Percentiles rank a stretch among this genome's conserved stretches.
These are phyloP conservation scores for Baccha elongata DNA, from an alignment of 2,888 invertebrate genomes.

Conservation along the genomic window DNA sequence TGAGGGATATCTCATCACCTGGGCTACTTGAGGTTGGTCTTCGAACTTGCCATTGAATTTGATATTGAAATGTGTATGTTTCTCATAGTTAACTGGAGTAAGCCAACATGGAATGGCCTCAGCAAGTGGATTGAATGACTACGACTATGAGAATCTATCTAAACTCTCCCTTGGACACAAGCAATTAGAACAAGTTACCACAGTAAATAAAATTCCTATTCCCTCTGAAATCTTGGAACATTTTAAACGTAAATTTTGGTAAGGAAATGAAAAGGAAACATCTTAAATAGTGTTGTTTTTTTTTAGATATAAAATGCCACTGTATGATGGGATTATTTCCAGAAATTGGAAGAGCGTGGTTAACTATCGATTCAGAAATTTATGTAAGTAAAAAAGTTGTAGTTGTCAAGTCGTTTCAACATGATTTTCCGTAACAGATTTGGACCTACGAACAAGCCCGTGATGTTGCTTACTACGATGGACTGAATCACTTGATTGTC, in stretches of 20 bases:
- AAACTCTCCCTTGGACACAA: constrained; percentile 87
- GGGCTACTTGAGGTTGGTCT: constrained; percentile 80
- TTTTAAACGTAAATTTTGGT: constrained; percentile 89
- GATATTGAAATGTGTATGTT: neutral
- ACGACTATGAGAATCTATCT: constrained; percentile 93
- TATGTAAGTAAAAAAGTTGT: constrained; percentile 85
- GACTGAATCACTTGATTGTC: constrained; percentile 95
- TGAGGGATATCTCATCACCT: constrained; percentile 78
- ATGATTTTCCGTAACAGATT: constrained; percentile 76
- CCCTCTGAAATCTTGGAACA: constrained; percentile 97
- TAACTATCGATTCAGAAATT: constrained; percentile 98
- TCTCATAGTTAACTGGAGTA: constrained; percentile 85
- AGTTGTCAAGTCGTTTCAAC: neutral
- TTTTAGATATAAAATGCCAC: constrained; percentile 95
- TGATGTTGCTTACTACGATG: constrained; percentile 98
- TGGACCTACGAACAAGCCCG: constrained; percentile 98
- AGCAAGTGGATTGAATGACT: constrained; percentile 94
- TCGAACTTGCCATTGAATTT: neutral
- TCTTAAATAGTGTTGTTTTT: neutral
- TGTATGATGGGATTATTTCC: constrained; percentile 99
- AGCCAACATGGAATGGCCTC: constrained; percentile 88
- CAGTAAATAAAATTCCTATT: constrained; percentile 92
- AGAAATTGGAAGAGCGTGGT: constrained; percentile 97
- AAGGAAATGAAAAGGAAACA: too few relatives aligned
- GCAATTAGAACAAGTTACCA: constrained; percentile 90